Percentiles rank a stretch among this genome's conserved stretches.
These are phyloP conservation scores for Coptodon rendalli DNA, from an alignment of 2,113 vertebrate genomes.

Conservation along the genomic window DNA sequence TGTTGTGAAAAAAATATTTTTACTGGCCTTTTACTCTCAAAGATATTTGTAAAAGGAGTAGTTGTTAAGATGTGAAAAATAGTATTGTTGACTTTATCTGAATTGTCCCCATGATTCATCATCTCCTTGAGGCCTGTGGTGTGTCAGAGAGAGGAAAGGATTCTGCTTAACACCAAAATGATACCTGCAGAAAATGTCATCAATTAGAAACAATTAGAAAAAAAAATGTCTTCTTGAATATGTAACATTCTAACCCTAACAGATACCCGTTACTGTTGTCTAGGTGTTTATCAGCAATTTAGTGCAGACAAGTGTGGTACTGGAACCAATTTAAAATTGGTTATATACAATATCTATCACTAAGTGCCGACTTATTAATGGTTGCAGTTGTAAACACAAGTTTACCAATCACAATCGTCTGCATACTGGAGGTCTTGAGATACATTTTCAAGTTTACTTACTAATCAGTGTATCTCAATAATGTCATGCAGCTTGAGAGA, in stretches of 20 bases:
- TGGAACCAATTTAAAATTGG: neutral
- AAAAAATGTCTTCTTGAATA: neutral
- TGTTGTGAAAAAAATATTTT: neutral
- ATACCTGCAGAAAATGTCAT: neutral
- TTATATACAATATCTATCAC: neutral
- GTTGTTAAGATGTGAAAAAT: neutral
- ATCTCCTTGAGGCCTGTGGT: neutral
- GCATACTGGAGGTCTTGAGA: neutral
- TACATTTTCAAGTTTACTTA: neutral
- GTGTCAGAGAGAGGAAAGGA: neutral
- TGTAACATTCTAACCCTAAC: neutral
- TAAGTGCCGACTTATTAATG: neutral
- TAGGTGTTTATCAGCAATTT: neutral
- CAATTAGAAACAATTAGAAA: neutral
- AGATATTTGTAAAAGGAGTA: neutral
- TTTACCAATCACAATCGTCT: neutral
- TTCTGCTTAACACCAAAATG: neutral
- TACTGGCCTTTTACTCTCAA: neutral
- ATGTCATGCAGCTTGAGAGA: neutral
- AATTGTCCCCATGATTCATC: neutral
- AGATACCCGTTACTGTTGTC: neutral
- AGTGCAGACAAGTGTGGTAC: neutral
- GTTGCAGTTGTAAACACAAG: neutral
- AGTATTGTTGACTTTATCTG: neutral
- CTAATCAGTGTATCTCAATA: conserved; percentile 8